Evolutionary conservation across 2,888 invertebrate species (phyloP).

Genomic region (Amphipyra tragopoginis): DNA sequence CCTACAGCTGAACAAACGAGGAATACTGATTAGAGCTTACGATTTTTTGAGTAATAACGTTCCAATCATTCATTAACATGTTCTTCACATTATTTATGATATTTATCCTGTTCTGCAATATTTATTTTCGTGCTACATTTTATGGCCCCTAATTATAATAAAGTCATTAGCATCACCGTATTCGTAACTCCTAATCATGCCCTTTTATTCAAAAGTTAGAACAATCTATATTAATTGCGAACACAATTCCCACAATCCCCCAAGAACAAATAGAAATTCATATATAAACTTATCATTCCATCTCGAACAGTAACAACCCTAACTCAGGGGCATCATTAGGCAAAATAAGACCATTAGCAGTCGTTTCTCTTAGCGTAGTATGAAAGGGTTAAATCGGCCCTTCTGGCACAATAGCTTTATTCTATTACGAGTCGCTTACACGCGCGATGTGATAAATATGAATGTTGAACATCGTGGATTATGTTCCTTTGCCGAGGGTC

Average conservation of each 20-base stretch:
- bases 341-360: slow-evolving; percentile 89
- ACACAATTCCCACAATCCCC: slow-evolving; percentile 58
- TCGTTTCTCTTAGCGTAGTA: slow-evolving; percentile 86
- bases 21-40: slow-evolving; percentile 76
- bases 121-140: background rate
- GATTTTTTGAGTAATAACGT: slow-evolving; percentile 59
- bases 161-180: slow-evolving; percentile 18
- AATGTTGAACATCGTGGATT: slow-evolving; percentile 88
- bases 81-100: slow-evolving; percentile 33
- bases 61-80: slow-evolving; percentile 25
- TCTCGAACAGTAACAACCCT: slow-evolving; percentile 79
- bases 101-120: background rate
- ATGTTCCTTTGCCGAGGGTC: slow-evolving; percentile 87
- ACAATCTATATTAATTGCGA: slow-evolving; percentile 47
- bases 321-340: slow-evolving; percentile 85
- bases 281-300: slow-evolving; percentile 86
- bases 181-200: slow-evolving; percentile 13
- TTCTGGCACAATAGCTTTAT: slow-evolving; percentile 86
- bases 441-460: slow-evolving; percentile 89
- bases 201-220: slow-evolving; percentile 35
- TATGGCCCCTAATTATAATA: slow-evolving; percentile 1
- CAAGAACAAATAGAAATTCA: slow-evolving; percentile 78
- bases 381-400: slow-evolving; percentile 89
- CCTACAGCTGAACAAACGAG: slow-evolving; percentile 86
- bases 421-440: slow-evolving; percentile 87